These are phyloP conservation scores for Radopholus similis DNA, from an alignment of 1,140 invertebrate genomes.

Conservation along the genomic window DNA sequence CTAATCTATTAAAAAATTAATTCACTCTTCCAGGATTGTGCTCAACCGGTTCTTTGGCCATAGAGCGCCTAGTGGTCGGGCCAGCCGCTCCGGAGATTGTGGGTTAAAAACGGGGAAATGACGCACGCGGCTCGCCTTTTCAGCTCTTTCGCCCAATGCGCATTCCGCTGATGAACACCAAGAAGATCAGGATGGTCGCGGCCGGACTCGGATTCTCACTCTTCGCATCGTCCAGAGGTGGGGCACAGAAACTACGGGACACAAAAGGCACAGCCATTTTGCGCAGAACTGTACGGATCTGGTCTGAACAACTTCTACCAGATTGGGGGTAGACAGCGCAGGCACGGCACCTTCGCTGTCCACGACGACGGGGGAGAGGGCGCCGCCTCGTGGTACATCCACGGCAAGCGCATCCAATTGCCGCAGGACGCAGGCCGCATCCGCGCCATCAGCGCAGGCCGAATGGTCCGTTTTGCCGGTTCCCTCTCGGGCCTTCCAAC, in stretches of 20 bases:
- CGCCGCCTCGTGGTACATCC: constrained; percentile 15
- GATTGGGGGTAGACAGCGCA: constrained; percentile 40
- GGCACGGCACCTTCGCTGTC: constrained; percentile 14
- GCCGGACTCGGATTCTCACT: constrained; percentile 57
- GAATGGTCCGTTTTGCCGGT: constrained; percentile 4
- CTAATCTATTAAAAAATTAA: constrained; percentile 2
- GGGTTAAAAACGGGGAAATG: not conserved
- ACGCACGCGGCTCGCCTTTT: not conserved
- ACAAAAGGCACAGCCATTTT: not conserved
- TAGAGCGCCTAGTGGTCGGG: not conserved
- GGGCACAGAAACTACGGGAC: not conserved
- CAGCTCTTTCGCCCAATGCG: constrained; percentile 35
- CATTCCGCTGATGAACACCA: constrained; percentile 42
- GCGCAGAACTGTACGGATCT: constrained; percentile 42
- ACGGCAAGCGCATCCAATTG: constrained; percentile 8
- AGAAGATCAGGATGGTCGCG: constrained; percentile 44
- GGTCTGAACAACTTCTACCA: constrained; percentile 55
- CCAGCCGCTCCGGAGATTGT: not conserved
- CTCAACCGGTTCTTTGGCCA: constrained; percentile 11
- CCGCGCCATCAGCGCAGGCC: constrained; percentile 6
- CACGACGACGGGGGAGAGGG: not conserved
- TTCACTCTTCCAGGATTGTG: not conserved
- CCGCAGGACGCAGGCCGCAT: not conserved
- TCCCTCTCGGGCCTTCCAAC: constrained; percentile 24
- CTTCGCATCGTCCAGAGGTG: constrained; percentile 43